Evolutionary conservation across 2,888 invertebrate genomes (phyloP), one percentile per base, ranked within the genome.

Genomic region (Hirtodrosophila alboralis): DNA sequence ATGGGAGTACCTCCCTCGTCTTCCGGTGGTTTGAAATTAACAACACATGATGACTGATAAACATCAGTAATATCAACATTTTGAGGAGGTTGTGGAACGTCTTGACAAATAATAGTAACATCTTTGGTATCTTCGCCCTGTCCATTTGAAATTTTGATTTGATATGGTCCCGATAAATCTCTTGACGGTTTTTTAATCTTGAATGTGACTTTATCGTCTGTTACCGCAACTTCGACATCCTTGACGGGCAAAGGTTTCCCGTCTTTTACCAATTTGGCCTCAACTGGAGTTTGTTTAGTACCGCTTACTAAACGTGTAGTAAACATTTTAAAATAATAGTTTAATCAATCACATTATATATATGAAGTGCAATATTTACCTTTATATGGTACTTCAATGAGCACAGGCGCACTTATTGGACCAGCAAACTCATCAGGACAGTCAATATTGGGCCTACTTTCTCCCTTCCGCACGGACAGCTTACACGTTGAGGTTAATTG

Each of bases 121-220:
- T 96, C 95, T 88, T 96, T 95, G 0, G 94, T 92, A 87, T 95
- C 96, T 90, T 97, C 96, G 40, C 99, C 99, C 90, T 97, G 98
- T 27, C 94, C 96, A 90, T 99, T 99, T 13, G 95, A 93, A 49
- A 99, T 91, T 89, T 96, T 96, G 64, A 99, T 94, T 90, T 97
- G 96, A 91, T 98, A 99, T 84, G 94, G 94, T 40, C 99, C 99
- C 66, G 97, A 96, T 62, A 93, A 93, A 66, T 95, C 96, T 60
- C 97, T 93, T 9, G 94, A 92, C 0, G 98, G 98, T 89, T 97
- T 97, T 88, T 98, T 98, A 84, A 98, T 94, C 90, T 96, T 97
- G 89, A 96, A 97, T 4, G 95, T 94, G 37, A 97, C 93, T 89
- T 97, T 97, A 75, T 98, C 98, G 83, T 97, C 97, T 44, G 95